These are phyloP conservation scores for Sebastes matsubarae DNA, from an alignment of 2,797 vertebrate genomes.

Conservation along the genomic window DNA sequence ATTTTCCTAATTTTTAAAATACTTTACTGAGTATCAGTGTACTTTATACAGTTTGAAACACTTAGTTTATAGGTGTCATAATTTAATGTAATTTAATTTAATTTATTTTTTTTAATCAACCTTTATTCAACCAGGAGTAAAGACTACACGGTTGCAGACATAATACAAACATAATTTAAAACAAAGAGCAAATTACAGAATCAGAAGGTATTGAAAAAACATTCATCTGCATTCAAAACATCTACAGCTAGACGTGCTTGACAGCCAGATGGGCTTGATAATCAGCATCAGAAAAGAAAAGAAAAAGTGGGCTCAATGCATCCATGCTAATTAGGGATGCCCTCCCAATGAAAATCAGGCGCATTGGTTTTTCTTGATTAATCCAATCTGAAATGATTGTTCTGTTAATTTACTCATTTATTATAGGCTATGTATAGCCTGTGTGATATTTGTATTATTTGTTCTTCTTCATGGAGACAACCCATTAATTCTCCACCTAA, in stretches of 20 bases:
- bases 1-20: not conserved
- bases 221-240: not conserved
- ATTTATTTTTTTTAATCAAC: no score
- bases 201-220: no score
- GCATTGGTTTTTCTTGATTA: constrained; percentile 3
- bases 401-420: constrained; percentile 7
- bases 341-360: not conserved
- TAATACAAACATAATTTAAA: no score
- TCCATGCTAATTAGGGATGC: not conserved
- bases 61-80: not conserved
- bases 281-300: not conserved
- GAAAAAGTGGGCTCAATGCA: not conserved
- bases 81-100: not conserved
- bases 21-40: not conserved
- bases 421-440: not conserved
- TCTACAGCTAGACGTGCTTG: no score
- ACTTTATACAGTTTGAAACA: not conserved
- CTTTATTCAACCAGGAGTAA: no score
- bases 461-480: not conserved
- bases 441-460: not conserved
- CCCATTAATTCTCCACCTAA: constrained; percentile 4
- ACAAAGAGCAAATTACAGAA: no score
- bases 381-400: constrained; percentile 2
- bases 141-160: no score
- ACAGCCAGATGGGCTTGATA: no score